phyloP scores from a whole-genome alignment of 2,888 invertebrate species.

The Nomada ruficornis region DNA sequence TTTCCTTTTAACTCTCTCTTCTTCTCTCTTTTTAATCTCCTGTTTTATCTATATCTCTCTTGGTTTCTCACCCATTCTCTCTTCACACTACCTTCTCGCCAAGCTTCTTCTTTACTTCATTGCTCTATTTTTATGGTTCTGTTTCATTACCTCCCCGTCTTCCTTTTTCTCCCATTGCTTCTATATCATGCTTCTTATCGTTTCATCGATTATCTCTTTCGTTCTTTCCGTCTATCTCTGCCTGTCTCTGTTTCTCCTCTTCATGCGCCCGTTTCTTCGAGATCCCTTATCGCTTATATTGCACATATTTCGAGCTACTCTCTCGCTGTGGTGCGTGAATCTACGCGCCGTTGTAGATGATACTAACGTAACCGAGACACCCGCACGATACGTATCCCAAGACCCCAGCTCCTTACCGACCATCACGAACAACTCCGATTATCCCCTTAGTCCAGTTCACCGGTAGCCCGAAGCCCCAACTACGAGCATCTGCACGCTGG shows the following conservation, averaged over 20 bases:
- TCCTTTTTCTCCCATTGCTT: conserved; percentile 43
- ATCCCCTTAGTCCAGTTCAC: conserved; percentile 38
- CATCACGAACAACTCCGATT: conserved; percentile 51
- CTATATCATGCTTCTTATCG: conserved; percentile 45
- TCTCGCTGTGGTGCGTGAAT: conserved; percentile 68
- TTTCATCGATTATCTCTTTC: conserved; percentile 39
- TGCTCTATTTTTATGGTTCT: conserved; percentile 38
- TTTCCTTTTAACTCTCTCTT: conserved; percentile 62
- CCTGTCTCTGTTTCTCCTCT: not conserved
- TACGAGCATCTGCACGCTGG: conserved; percentile 69
- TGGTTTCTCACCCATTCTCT: conserved; percentile 12
- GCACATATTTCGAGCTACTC: conserved; percentile 74
- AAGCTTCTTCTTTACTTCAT: conserved; percentile 6
- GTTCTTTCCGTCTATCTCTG: conserved; percentile 26
- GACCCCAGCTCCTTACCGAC: conserved; percentile 56
- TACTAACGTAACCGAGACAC: conserved; percentile 74
- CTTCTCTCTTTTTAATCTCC: conserved; percentile 25
- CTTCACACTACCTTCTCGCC: conserved; percentile 16
- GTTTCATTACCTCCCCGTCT: conserved; percentile 48
- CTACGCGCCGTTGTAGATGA: conserved; percentile 72
- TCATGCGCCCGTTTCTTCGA: conserved; percentile 37
- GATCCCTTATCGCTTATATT: conserved; percentile 74
- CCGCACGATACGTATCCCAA: conserved; percentile 69
- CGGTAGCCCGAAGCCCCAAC: conserved; percentile 39
- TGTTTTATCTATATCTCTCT: conserved; percentile 34